phyloP scores from a whole-genome alignment of 2,113 vertebrate genomes.

The Lanius ludovicianus region DNA sequence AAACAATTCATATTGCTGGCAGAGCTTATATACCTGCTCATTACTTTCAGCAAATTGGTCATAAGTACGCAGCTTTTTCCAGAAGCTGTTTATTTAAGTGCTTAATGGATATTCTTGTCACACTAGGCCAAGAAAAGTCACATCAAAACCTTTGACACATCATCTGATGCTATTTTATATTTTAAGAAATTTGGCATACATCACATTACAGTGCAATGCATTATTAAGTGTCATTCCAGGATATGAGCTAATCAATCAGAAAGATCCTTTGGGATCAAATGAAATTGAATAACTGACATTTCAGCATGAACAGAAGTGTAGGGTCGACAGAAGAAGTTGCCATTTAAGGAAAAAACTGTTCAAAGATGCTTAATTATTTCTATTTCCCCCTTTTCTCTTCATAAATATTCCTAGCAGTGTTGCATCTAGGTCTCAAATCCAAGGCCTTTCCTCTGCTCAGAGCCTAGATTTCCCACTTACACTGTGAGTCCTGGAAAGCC shows the following conservation, averaged over 20 bases:
- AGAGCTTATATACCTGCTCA: conserved; percentile 15
- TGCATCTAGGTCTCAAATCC: background rate
- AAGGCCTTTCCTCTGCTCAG: background rate
- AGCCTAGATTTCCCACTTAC: conserved; percentile 26
- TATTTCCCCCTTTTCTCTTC: background rate
- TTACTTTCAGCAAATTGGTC: background rate
- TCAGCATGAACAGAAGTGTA: background rate
- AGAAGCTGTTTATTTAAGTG: background rate
- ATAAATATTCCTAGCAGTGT: conserved; percentile 52
- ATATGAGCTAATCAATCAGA: conserved; percentile 66
- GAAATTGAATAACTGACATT: conserved; percentile 65
- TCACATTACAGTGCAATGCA: conserved; percentile 14
- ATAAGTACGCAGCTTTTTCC: background rate
- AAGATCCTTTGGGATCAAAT: conserved; percentile 67
- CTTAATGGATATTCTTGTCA: conserved; percentile 30
- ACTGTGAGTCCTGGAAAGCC: background rate
- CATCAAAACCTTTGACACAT: conserved; percentile 48
- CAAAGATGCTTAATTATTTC: conserved; percentile 61
- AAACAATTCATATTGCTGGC: conserved; percentile 13
- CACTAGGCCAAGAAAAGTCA: conserved; percentile 7
- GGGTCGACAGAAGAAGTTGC: conserved; percentile 30
- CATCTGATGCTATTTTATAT: background rate
- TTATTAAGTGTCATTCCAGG: conserved; percentile 69
- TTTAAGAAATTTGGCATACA: conserved; percentile 34
- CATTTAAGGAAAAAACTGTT: conserved; percentile 47